phyloP scores from a whole-genome alignment of 1,140 invertebrate genomes.

The Listronotus bonariensis region DNA sequence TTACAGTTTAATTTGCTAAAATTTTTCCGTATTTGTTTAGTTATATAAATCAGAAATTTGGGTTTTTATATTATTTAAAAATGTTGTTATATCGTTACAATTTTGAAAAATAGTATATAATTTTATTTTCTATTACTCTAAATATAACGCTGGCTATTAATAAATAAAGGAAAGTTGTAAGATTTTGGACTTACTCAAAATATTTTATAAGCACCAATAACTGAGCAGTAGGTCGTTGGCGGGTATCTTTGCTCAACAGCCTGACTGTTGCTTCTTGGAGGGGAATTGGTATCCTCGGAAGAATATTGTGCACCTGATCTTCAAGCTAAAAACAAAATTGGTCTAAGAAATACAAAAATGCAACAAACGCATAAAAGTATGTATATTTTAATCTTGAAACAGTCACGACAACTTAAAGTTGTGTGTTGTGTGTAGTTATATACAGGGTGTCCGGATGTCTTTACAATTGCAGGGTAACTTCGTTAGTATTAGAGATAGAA shows the following conservation, averaged over 20 bases:
- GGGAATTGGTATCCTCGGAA: conserved; percentile 77
- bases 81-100: too few relatives aligned
- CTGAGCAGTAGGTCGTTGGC: conserved; percentile 83
- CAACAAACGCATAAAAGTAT: neutral
- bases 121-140: conserved; percentile 1
- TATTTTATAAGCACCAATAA: conserved; percentile 84
- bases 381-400: too few relatives aligned
- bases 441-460: too few relatives aligned
- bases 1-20: too few relatives aligned
- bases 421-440: too few relatives aligned
- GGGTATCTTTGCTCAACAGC: conserved; percentile 78
- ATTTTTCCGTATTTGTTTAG: too few relatives aligned
- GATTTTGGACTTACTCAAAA: conserved; percentile 86
- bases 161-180: conserved; percentile 1
- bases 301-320: conserved; percentile 75
- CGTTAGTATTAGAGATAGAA: too few relatives aligned
- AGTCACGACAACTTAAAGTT: too few relatives aligned
- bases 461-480: too few relatives aligned
- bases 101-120: too few relatives aligned
- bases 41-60: too few relatives aligned
- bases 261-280: conserved; percentile 87
- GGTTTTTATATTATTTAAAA: too few relatives aligned
- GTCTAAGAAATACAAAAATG: neutral
- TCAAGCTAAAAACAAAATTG: conserved; percentile 75
- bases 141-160: neutral